Percentiles rank a stretch among this genome's conserved stretches.
These are phyloP conservation scores for Callopanchax toddi DNA, from an alignment of 2,113 vertebrate genomes.

Conservation along the genomic window DNA sequence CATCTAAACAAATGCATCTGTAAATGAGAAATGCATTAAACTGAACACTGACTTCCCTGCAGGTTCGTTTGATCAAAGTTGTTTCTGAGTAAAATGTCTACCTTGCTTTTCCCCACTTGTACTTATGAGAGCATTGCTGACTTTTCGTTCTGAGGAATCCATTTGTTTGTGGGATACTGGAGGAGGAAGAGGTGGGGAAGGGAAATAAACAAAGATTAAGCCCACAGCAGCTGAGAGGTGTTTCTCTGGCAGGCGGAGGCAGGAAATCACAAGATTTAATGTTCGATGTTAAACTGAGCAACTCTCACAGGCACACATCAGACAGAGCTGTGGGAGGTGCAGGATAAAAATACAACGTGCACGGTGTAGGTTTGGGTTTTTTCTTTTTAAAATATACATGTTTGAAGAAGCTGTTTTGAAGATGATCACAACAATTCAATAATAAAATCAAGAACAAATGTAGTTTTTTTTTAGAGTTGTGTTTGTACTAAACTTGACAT, in stretches of 20 bases:
- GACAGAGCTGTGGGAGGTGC: slow-evolving; percentile 56
- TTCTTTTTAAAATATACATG: slow-evolving; percentile 19
- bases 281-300: slow-evolving; percentile 46
- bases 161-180: slow-evolving; percentile 40
- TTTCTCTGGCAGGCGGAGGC: slow-evolving; percentile 59
- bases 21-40: not conserved
- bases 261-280: slow-evolving; percentile 52
- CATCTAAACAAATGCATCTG: too few species aligned
- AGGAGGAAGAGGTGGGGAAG: slow-evolving; percentile 39
- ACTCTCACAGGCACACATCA: slow-evolving; percentile 49
- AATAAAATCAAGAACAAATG: too few species aligned
- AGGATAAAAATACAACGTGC: slow-evolving; percentile 22
- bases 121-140: slow-evolving; percentile 20
- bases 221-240: slow-evolving; percentile 45
- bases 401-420: not conserved
- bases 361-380: not conserved
- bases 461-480: too few species aligned
- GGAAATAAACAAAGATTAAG: slow-evolving; percentile 24
- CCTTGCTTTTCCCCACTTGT: not conserved
- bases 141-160: slow-evolving; percentile 20
- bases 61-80: not conserved
- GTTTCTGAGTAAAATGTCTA: not conserved
- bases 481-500: too few species aligned
- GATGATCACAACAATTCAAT: too few species aligned
- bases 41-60: not conserved